Evolutionary conservation across 2,888 invertebrate genomes (phyloP).

Genomic region (Drosophila longiperda): DNA sequence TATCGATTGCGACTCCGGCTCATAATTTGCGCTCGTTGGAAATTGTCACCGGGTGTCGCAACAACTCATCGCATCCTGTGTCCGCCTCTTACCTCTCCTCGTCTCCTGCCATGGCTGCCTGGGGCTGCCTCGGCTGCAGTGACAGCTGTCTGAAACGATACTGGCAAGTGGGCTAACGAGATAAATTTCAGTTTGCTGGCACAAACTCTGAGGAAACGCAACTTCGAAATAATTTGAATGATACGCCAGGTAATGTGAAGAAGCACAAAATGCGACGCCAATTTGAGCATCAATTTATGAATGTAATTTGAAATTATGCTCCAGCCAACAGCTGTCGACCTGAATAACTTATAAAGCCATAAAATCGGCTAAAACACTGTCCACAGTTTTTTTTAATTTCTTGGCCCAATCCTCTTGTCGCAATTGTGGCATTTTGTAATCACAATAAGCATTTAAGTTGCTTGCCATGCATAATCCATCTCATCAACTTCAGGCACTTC

Average conservation of each 20-base stretch:
- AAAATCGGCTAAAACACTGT: slow-evolving; percentile 44
- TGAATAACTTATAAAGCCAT: slow-evolving; percentile 60
- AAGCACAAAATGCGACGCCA: slow-evolving; percentile 49
- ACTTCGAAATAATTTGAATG: slow-evolving; percentile 72
- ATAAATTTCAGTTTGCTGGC: slow-evolving; percentile 77
- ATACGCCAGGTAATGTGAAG: slow-evolving; percentile 67
- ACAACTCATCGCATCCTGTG: slow-evolving; percentile 58
- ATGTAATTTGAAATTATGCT: slow-evolving; percentile 46
- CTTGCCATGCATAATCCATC: slow-evolving; percentile 26
- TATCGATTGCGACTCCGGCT: slow-evolving; percentile 54
- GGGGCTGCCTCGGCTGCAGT: slow-evolving; percentile 52
- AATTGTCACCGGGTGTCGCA: slow-evolving; percentile 77
- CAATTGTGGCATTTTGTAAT: slow-evolving; percentile 57
- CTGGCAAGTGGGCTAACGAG: slow-evolving; percentile 67
- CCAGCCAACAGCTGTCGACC: slow-evolving; percentile 44
- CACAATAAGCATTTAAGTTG: slow-evolving; percentile 60
- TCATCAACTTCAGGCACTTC: slow-evolving; percentile 10
- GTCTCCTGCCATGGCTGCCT: not conserved
- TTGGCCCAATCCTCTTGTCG: not conserved
- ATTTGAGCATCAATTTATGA: slow-evolving; percentile 62
- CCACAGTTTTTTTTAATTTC: slow-evolving; percentile 11
- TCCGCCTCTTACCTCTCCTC: not conserved
- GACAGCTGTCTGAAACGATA: slow-evolving; percentile 62
- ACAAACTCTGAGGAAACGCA: slow-evolving; percentile 37
- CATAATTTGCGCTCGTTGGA: slow-evolving; percentile 71